Conservation (phyloP, 2,888 invertebrate genomes). For the Patella ulyssiponensis region DNA sequence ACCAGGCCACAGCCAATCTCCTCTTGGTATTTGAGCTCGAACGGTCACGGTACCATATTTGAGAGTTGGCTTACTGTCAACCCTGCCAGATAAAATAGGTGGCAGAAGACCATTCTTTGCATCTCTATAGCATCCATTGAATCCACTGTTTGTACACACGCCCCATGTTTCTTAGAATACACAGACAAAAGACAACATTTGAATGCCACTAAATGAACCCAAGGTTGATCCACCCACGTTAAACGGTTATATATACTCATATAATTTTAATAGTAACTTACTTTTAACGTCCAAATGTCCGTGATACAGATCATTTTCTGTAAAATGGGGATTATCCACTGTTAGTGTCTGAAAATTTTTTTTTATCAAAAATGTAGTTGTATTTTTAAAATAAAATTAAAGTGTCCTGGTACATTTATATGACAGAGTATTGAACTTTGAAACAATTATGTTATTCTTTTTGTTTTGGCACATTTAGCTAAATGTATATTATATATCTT, state of each 20-base stretch:
- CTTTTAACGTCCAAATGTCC: not conserved
- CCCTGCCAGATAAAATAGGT: not conserved
- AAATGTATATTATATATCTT: too few relatives aligned
- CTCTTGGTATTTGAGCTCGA: not conserved
- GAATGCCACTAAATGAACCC: too few relatives aligned
- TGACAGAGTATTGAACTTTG: too few relatives aligned
- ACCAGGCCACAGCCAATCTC: conserved; percentile 15
- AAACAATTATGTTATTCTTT: too few relatives aligned
- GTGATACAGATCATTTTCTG: not conserved
- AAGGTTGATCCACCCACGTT: too few relatives aligned
- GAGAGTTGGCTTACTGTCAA: not conserved
- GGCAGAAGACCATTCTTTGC: not conserved
- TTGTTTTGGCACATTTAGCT: too few relatives aligned
- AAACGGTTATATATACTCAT: too few relatives aligned
- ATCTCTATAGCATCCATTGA: not conserved
- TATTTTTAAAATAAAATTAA: too few relatives aligned
- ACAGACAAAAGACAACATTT: not conserved
- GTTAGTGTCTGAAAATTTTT: not conserved
- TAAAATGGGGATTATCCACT: not conserved
- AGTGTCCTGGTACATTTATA: too few relatives aligned
- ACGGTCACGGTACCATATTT: conserved; percentile 1
- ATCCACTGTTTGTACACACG: not conserved
- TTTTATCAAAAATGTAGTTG: too few relatives aligned
- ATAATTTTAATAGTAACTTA: not conserved
- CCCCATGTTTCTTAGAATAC: not conserved